Evolutionary conservation across 92 coral and sea anemone species (phyloP).

Genomic region (Desmophyllum pertusum): DNA sequence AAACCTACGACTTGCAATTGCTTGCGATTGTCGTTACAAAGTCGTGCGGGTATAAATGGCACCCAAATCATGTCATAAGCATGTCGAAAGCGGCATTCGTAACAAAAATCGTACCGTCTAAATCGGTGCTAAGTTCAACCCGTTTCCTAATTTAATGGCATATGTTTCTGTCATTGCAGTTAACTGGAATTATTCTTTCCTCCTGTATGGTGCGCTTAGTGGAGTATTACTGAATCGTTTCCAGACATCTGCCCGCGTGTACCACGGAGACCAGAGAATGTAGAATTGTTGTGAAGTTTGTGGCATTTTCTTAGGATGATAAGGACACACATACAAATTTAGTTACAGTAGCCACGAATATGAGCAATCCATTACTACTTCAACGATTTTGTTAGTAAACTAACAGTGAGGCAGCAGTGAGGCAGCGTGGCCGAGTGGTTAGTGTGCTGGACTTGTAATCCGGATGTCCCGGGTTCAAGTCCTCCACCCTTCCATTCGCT

Average conservation of each 20-base stretch:
- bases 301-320: not conserved
- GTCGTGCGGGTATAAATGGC: too few species aligned
- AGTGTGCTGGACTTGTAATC: too few species aligned
- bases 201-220: slow-evolving; percentile 68
- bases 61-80: not conserved
- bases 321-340: not conserved
- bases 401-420: too few species aligned
- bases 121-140: not conserved
- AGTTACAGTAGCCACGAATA: not conserved
- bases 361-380: not conserved
- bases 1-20: too few species aligned
- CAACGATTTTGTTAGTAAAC: too few species aligned
- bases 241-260: not conserved
- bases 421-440: too few species aligned
- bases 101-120: not conserved
- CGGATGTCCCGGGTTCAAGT: too few species aligned
- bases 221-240: slow-evolving; percentile 52
- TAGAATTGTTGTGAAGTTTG: not conserved
- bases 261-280: not conserved
- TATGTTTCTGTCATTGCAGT: slow-evolving; percentile 36
- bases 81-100: not conserved
- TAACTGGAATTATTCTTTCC: slow-evolving; percentile 67
- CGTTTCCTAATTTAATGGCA: slow-evolving; percentile 1
- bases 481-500: too few species aligned
- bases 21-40: too few species aligned